These are phyloP conservation scores for Furcula furcula DNA, from an alignment of 2,888 invertebrate species.

Conservation along the genomic window DNA sequence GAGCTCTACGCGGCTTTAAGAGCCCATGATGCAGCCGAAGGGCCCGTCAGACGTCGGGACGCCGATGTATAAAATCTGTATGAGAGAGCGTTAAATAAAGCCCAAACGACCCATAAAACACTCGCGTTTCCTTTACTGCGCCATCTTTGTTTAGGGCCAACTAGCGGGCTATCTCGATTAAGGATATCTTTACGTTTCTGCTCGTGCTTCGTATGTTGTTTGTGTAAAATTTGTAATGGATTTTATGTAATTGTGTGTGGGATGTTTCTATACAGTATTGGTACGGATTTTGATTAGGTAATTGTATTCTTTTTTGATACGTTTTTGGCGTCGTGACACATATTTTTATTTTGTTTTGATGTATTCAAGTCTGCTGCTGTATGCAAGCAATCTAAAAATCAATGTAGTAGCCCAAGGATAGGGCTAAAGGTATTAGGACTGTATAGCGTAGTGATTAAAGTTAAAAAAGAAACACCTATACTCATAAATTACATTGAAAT, in stretches of 20 bases:
- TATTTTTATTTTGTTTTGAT: too few relatives aligned
- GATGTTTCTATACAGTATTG: background rate
- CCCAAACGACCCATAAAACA: conserved; percentile 51
- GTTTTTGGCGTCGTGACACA: too few relatives aligned
- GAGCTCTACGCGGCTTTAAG: conserved; percentile 18
- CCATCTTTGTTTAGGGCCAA: conserved; percentile 66
- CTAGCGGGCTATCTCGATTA: conserved; percentile 46
- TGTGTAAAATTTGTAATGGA: background rate
- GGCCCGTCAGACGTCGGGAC: conserved; percentile 51
- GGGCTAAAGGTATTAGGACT: too few relatives aligned
- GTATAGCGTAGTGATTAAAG: too few relatives aligned
- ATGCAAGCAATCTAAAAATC: too few relatives aligned
- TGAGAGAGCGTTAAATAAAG: conserved; percentile 71
- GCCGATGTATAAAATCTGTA: conserved; percentile 73
- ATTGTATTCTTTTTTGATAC: too few relatives aligned
- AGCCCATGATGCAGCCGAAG: conserved; percentile 22
- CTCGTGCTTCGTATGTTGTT: background rate
- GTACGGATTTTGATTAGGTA: too few relatives aligned
- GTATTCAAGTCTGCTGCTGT: too few relatives aligned
- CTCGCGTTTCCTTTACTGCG: conserved; percentile 33
- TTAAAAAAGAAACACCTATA: background rate
- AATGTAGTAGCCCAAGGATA: too few relatives aligned
- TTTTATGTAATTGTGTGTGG: background rate
- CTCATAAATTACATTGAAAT: background rate
- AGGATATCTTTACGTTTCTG: background rate